A percentile compares a stretch with the other conserved stretches of the same genome.
Evolutionary conservation across 2,797 vertebrate genomes (phyloP).

Genomic region (Apogon hyalosoma): DNA sequence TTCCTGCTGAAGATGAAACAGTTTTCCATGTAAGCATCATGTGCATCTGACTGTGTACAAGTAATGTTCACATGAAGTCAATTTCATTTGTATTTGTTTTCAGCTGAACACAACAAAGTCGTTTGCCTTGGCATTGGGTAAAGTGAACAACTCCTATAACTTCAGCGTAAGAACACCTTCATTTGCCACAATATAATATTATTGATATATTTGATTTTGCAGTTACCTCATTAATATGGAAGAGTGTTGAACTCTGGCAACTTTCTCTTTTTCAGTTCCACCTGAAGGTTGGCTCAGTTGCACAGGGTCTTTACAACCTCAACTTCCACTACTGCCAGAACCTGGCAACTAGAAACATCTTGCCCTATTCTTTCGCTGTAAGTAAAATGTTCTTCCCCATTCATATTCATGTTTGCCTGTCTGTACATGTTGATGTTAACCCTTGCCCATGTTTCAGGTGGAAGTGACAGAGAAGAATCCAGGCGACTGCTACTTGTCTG

Average conservation of each 20-base stretch:
- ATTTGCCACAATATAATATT: not conserved
- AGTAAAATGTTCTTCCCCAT: constrained; percentile 46
- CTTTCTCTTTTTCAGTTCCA: constrained; percentile 77
- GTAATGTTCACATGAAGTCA: not conserved
- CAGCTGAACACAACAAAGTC: constrained; percentile 58
- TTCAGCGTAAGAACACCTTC: constrained; percentile 82
- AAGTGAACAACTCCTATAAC: constrained; percentile 73
- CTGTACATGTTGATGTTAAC: not conserved
- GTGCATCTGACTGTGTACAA: not conserved
- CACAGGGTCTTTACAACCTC: constrained; percentile 86
- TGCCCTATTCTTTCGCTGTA: constrained; percentile 81
- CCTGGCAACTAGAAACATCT: not conserved
- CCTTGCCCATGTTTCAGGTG: constrained; percentile 71
- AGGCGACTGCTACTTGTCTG: constrained; percentile 84
- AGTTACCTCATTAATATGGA: not conserved
- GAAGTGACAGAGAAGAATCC: constrained; percentile 85
- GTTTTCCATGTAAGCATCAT: constrained; percentile 30
- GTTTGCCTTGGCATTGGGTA: constrained; percentile 67
- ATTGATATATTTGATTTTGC: not conserved
- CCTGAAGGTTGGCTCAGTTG: constrained; percentile 71
- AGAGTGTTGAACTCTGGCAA: not conserved
- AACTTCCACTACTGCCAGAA: constrained; percentile 87
- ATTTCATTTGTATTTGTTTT: constrained; percentile 14
- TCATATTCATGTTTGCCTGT: not conserved
- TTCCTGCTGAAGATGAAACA: not conserved